Evolutionary conservation across 92 coral and sea anemone species (phyloP).

Genomic region (Heteractis magnifica): DNA sequence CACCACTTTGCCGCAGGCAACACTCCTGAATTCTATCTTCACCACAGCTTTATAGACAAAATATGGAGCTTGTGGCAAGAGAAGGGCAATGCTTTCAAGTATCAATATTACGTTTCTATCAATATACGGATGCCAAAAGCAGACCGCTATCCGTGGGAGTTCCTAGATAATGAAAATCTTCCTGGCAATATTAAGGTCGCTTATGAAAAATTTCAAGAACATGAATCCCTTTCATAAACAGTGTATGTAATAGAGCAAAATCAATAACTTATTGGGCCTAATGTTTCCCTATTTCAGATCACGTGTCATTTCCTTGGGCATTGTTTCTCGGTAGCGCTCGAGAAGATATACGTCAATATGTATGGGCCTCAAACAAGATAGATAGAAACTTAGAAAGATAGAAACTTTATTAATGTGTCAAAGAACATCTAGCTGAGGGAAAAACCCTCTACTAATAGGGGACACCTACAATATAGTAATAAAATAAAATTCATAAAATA

Average conservation of each 20-base stretch:
- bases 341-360: too few relatives aligned
- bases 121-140: constrained; percentile 61
- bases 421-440: too few relatives aligned
- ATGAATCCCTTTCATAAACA: neutral
- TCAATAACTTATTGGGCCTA: neutral
- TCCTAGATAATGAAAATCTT: constrained; percentile 63
- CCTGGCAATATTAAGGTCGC: constrained; percentile 60
- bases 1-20: constrained; percentile 54
- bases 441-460: too few relatives aligned
- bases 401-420: too few relatives aligned
- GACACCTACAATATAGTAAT: too few relatives aligned
- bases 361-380: too few relatives aligned
- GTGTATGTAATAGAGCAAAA: neutral
- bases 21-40: constrained; percentile 84
- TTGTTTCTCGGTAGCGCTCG: too few relatives aligned
- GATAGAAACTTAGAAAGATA: too few relatives aligned
- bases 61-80: constrained; percentile 81
- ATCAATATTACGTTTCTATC: constrained; percentile 42
- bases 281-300: too few relatives aligned
- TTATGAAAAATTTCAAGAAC: constrained; percentile 38
- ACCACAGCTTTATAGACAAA: constrained; percentile 84
- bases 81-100: constrained; percentile 41
- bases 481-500: too few relatives aligned
- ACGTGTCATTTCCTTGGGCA: too few relatives aligned
- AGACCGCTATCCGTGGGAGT: constrained; percentile 63